Conservation (phyloP, 2,113 vertebrate genomes). For the Rhineura floridana region DNA sequence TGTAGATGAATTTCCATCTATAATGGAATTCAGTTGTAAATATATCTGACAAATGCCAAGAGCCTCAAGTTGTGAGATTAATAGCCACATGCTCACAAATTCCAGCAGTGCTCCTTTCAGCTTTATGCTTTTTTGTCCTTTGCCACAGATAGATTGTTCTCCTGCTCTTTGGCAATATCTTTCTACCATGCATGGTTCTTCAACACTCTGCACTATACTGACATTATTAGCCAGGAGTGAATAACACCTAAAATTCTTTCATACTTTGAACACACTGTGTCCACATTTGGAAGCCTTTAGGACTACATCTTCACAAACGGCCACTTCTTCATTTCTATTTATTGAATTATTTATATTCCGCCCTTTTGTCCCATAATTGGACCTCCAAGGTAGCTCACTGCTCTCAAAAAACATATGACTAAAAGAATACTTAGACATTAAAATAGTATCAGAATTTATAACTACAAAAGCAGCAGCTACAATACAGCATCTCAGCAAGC, state of each 20-base stretch:
- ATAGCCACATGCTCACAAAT: slow-evolving; percentile 4
- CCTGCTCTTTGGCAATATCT: neutral
- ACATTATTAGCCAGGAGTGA: neutral
- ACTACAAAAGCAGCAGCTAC: neutral
- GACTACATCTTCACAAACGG: neutral
- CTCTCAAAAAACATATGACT: neutral
- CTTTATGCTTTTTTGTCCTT: neutral
- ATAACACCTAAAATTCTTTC: neutral
- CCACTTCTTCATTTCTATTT: neutral
- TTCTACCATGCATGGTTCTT: neutral
- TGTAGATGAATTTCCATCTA: slow-evolving; percentile 2
- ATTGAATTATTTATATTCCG: neutral
- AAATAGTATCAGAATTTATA: neutral
- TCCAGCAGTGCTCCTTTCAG: neutral
- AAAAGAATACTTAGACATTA: neutral
- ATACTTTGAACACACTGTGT: neutral
- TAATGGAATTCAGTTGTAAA: slow-evolving; percentile 28
- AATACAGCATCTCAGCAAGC: neutral
- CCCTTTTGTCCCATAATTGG: neutral
- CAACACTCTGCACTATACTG: neutral
- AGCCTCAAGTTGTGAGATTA: neutral
- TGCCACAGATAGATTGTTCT: neutral
- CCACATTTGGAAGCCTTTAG: neutral
- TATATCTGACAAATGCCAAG: slow-evolving; percentile 16
- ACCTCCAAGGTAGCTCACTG: neutral